These are phyloP conservation scores for Pseudorasbora parva DNA, from an alignment of 2,113 vertebrate genomes.

Conservation along the genomic window DNA sequence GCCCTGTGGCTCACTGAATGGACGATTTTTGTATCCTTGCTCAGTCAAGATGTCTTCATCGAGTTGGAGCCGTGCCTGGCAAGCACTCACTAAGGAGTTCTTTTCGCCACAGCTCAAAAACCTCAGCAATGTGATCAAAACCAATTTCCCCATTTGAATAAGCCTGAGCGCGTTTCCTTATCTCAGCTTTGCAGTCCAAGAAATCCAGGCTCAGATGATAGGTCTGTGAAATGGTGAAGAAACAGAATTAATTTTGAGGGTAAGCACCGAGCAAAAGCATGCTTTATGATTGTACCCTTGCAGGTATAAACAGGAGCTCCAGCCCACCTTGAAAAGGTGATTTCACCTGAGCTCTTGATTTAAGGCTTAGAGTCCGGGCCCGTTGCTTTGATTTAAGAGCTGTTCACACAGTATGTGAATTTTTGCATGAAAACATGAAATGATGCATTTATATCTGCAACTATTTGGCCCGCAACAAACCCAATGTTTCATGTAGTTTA, in stretches of 20 bases:
- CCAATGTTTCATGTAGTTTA: neutral
- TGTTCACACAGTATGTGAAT: neutral
- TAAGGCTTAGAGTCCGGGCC: neutral
- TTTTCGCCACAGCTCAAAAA: slow-evolving; percentile 31
- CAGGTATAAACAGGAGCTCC: slow-evolving; percentile 21
- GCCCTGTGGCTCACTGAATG: slow-evolving; percentile 20
- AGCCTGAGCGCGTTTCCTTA: slow-evolving; percentile 10
- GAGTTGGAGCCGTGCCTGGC: slow-evolving; percentile 23
- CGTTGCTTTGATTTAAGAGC: slow-evolving; percentile 14
- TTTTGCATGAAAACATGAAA: neutral
- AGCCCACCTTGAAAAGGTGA: slow-evolving; percentile 29
- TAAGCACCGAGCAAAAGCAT: slow-evolving; percentile 4
- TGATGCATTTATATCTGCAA: neutral
- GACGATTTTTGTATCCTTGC: slow-evolving; percentile 13
- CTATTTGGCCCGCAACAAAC: neutral
- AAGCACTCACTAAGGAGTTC: slow-evolving; percentile 20
- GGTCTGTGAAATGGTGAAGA: slow-evolving; percentile 23
- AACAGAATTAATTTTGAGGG: slow-evolving; percentile 10
- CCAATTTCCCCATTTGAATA: slow-evolving; percentile 44
- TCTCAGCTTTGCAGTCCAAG: slow-evolving; percentile 33
- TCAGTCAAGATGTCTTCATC: slow-evolving; percentile 38
- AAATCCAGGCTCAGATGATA: slow-evolving; percentile 31
- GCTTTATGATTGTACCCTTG: slow-evolving; percentile 35
- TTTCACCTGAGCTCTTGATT: slow-evolving; percentile 33
- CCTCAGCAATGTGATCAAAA: slow-evolving; percentile 36